These are phyloP conservation scores for Peromyscus polionotus DNA, from an alignment of 2,113 vertebrate genomes.

Conservation along the genomic window DNA sequence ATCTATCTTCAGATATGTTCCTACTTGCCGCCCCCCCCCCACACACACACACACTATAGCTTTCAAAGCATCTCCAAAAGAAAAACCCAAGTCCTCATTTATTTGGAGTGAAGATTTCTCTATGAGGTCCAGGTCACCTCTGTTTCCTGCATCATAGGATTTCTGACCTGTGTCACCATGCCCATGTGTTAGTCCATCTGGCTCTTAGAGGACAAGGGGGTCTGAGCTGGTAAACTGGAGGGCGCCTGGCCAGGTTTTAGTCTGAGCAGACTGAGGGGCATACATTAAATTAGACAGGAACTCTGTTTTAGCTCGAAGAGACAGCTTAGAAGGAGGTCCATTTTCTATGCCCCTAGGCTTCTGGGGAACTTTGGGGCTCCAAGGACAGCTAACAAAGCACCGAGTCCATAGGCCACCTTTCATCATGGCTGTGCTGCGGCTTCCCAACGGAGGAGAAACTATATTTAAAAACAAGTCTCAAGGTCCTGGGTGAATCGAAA, in stretches of 20 bases:
- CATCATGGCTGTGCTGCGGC: not conserved
- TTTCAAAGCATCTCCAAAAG: not conserved
- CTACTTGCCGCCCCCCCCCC: not conserved
- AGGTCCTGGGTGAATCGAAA: not conserved
- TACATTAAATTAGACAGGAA: not conserved
- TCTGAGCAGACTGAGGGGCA: not conserved
- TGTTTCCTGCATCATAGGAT: not conserved
- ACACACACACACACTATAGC: not conserved
- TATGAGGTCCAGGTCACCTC: not conserved
- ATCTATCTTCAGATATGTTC: not conserved
- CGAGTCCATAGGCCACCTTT: not conserved
- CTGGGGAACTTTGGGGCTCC: not conserved
- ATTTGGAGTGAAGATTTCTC: not conserved
- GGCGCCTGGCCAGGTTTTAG: not conserved
- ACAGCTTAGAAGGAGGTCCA: not conserved
- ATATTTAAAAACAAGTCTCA: slow-evolving; percentile 22
- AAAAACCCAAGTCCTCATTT: not conserved
- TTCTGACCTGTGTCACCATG: not conserved
- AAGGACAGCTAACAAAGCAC: not conserved
- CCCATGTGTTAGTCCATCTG: too few relatives aligned
- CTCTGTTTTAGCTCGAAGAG: not conserved
- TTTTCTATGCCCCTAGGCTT: slow-evolving; percentile 32
- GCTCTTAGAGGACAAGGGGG: not conserved
- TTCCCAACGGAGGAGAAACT: not conserved
- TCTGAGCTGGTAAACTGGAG: too few relatives aligned